Conservation (phyloP, 2,113 vertebrate genomes). For the Mohoua ochrocephala region DNA sequence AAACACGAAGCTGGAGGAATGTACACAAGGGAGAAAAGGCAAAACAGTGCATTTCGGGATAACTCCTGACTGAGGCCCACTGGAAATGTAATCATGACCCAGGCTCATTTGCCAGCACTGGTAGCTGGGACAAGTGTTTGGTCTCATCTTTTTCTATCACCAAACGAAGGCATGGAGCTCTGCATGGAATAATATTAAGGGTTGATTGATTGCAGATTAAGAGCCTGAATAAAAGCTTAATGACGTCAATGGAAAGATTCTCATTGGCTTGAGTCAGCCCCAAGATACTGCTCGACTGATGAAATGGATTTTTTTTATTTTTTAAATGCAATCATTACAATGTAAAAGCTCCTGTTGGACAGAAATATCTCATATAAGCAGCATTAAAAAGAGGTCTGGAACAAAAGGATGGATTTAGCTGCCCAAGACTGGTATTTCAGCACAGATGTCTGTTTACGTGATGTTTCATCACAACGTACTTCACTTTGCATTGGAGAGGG, state of each 20-base stretch:
- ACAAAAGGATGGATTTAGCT: neutral
- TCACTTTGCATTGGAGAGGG: neutral
- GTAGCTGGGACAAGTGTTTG: neutral
- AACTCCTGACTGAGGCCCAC: neutral
- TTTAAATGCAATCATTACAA: neutral
- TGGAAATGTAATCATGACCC: neutral
- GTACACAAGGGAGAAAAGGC: neutral
- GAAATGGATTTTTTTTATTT: neutral
- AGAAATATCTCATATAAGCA: neutral
- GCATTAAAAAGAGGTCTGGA: neutral
- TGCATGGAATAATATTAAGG: neutral
- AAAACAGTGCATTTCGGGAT: neutral
- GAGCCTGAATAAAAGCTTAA: constrained; percentile 39
- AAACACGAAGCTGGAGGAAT: neutral
- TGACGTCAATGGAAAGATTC: constrained; percentile 56
- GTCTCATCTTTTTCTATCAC: neutral
- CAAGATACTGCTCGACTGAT: neutral
- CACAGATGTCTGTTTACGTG: fast-evolving
- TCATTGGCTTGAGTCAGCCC: constrained; percentile 2
- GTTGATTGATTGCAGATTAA: constrained; percentile 55
- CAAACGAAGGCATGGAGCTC: constrained; percentile 20
- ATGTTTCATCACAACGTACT: neutral
- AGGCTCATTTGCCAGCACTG: neutral
- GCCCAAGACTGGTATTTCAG: neutral
- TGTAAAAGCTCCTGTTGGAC: neutral